These are phyloP conservation scores for Malthinus flaveolus DNA, from an alignment of 2,888 invertebrate species.

Conservation along the genomic window DNA sequence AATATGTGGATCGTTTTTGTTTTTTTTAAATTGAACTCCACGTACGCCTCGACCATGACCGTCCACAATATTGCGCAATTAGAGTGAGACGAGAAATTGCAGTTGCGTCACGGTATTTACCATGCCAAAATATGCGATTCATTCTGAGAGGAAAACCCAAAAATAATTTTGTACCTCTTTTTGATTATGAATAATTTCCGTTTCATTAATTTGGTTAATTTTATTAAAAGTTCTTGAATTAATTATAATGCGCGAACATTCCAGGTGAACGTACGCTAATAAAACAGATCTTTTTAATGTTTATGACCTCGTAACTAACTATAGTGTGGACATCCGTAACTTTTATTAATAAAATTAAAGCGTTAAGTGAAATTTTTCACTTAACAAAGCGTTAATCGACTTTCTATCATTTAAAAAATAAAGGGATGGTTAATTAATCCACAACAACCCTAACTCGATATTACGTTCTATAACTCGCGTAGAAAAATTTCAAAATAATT, in stretches of 20 bases:
- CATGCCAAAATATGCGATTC: constrained; percentile 35
- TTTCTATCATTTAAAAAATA: too few species aligned
- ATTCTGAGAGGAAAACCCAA: constrained; percentile 19
- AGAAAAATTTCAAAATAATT: too few species aligned
- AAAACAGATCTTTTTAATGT: constrained; percentile 3
- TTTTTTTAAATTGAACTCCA: constrained; percentile 17
- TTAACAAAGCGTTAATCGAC: too few species aligned
- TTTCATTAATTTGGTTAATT: background rate
- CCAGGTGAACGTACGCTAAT: background rate
- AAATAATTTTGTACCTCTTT: constrained; percentile 14
- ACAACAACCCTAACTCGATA: too few species aligned
- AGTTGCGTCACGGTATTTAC: constrained; percentile 45
- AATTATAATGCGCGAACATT: too few species aligned
- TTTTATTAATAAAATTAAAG: constrained; percentile 3
- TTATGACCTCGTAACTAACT: constrained; percentile 7
- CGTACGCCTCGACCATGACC: constrained; percentile 48
- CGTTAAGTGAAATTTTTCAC: too few species aligned
- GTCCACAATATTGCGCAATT: constrained; percentile 48
- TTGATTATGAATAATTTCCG: constrained; percentile 10
- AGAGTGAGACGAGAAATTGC: constrained; percentile 44
- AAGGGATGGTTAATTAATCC: too few species aligned
- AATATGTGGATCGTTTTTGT: constrained; percentile 55
- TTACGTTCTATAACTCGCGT: too few species aligned
- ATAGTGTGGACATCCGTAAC: constrained; percentile 7
- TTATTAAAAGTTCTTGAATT: background rate